Percentiles rank a stretch among this genome's conserved stretches.
Evolutionary conservation across 2,113 vertebrate species (phyloP).

Genomic region (Eonycteris spelaea): DNA sequence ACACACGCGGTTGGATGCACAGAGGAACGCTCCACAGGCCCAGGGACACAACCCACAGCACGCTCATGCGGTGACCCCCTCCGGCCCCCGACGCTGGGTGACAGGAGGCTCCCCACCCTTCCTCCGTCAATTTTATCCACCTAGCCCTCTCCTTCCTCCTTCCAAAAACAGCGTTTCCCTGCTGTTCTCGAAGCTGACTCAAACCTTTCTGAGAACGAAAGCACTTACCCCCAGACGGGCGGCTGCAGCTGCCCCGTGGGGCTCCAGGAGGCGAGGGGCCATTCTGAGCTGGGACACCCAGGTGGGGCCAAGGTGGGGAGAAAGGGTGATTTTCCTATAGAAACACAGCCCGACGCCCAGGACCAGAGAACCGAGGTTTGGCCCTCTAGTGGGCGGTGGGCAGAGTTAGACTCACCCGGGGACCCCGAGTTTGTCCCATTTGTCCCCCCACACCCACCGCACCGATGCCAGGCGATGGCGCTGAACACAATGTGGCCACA

Average conservation of each 20-base stretch:
- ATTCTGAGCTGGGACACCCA: background rate
- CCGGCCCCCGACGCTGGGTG: background rate
- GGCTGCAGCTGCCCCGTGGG: background rate
- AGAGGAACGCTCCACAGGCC: background rate
- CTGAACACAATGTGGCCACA: background rate
- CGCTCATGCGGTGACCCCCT: accelerated
- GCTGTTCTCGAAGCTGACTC: background rate
- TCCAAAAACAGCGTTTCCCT: background rate
- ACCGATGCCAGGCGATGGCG: accelerated
- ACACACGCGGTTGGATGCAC: accelerated
- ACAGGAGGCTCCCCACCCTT: too few species aligned
- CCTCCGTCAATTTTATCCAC: too few species aligned
- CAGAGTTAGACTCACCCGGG: too few species aligned
- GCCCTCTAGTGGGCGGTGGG: accelerated
- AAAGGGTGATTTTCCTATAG: background rate
- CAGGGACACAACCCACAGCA: background rate
- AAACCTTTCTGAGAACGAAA: background rate
- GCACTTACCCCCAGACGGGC: background rate
- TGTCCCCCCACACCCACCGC: background rate
- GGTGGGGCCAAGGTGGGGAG: background rate
- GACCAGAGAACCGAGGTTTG: background rate
- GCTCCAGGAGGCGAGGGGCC: background rate
- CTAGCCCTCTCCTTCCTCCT: background rate
- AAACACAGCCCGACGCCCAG: background rate
- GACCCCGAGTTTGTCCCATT: background rate